Base-by-base conservation (phyloP, 2,888 invertebrate genomes). In the Congeria kusceri region DNA sequence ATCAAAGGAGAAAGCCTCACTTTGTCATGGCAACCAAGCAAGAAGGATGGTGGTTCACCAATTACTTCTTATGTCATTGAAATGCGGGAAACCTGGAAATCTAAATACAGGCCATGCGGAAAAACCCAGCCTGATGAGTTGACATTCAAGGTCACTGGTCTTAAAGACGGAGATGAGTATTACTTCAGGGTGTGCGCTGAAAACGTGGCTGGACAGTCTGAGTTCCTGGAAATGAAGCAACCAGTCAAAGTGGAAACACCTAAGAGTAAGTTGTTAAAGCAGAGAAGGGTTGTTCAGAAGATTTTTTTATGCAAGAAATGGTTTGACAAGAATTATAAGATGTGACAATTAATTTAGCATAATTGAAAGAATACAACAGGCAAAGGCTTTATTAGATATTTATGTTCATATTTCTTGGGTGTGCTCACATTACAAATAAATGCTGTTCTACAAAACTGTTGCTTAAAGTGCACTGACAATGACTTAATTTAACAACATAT, bases 101-200 rank as follows among this genome's bases (percentile, higher is more conserved):
- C 88, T 15, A 83, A 87, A 44, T 92, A 89, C 88, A 75, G 85
- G 20, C 84, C 86, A 46, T 84, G 85, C 20, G 87, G 86, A 44
- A 84, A 86, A 29, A 87, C 90, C 23, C 64, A 63, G 11, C 71
- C 86, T 18, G 77, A 86, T 46, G 79, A 74, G 23, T 75, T 81
- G 57, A 88, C 87, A 7, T 81, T 80, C 65, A 80, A 70, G 69
- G 88, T 90, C 3, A 72, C 80, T 5, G 95, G 96, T 91, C 94
- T 98, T 78, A 95, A 96, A 86, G 96, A 96, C 92, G 96, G 97
- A 90, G 95, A 95, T 59, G 96, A 97, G 88, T 98, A 98, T 92
- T 95, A 96, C 94, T 97, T 98, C 95, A 95, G 97, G 82, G 96
- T 98, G 25, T 95, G 96, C 90, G 98, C 98, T 0, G 96, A 96